phyloP scores from a whole-genome alignment of 2,113 vertebrate genomes.

The Rhinolophus ferrumequinum region DNA sequence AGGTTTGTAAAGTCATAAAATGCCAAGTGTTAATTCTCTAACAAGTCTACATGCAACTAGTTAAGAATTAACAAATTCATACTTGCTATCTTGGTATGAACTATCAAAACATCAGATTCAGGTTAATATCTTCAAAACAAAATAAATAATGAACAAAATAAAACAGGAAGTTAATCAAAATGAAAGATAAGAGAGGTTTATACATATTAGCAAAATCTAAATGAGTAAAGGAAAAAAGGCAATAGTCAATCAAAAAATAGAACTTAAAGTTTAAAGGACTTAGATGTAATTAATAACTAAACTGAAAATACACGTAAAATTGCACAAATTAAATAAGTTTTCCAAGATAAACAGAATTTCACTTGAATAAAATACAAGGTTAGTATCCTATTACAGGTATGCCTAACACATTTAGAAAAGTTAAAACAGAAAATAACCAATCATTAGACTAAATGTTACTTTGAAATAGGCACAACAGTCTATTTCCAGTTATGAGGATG shows the following conservation, averaged over 20 bases:
- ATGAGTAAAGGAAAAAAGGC: not conserved
- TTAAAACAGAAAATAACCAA: slow-evolving; percentile 21
- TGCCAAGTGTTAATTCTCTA: not conserved
- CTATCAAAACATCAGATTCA: slow-evolving; percentile 6
- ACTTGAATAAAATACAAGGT: slow-evolving; percentile 22
- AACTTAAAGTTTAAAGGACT: not conserved
- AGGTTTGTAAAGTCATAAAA: slow-evolving; percentile 36
- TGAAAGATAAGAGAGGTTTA: not conserved
- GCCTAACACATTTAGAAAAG: not conserved
- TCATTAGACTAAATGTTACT: slow-evolving; percentile 1
- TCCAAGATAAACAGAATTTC: slow-evolving; percentile 25
- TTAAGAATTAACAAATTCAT: slow-evolving; percentile 7
- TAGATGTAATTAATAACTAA: not conserved
- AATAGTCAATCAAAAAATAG: not conserved
- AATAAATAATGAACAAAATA: not conserved
- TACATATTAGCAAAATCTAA: slow-evolving; percentile 20
- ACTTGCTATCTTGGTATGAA: not conserved
- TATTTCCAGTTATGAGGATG: not conserved
- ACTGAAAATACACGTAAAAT: not conserved
- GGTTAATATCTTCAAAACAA: not conserved
- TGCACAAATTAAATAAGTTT: slow-evolving; percentile 5
- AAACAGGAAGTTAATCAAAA: slow-evolving; percentile 24
- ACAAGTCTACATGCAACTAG: not conserved
- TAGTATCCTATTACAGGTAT: slow-evolving; percentile 19
- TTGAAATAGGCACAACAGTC: not conserved